Evolutionary conservation across 30 jellyfish, hydroid and myxozoan genomes (phyloP), one percentile per base, ranked within the genome.

Genomic region (Rhopilema esculentum): DNA sequence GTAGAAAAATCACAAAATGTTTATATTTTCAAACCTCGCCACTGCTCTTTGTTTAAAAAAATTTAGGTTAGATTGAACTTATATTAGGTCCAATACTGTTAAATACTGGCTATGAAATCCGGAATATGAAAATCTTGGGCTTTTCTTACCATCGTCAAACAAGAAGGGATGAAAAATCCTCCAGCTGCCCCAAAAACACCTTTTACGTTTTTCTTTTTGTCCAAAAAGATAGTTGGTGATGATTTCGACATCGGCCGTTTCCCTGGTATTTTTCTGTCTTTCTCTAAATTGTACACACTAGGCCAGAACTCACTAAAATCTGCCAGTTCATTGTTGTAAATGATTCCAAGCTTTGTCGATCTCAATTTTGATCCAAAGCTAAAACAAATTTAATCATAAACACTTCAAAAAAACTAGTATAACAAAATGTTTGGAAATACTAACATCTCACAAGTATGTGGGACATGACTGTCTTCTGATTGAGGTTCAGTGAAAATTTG

Each of bases 151-250:
- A 89, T 93, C 28, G 96, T 79, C 4, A 96, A 88, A 73, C 97
- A 84, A 1, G 99, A 77, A 0, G 99, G 99, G 29, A 96, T 96
- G 70, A 96, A 96, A 64, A 91, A 96, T 25, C 99, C 99, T 0
- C 99, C 99, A 61, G 99, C 99, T 20, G 99, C 99, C 23, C 99
- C 99, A 61, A 96, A 88, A 0, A 96, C 98, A 16, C 98, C 97
- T 66, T 82, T 95, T 23, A 88, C 98, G 57, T 70, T 91, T 27
- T 89, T 82, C 65, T 87, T 91, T 26, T 79, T 88, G 63, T 96
- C 98, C 40, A 92, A 82, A 84, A 96, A 91, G 23, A 96, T 96
- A 4, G 89, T 85, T 49, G 99, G 99, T 19, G 96, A 91, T 52
- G 94, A 85, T 23, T 77, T 96, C 18, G 99, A 96, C 97, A 92